phyloP scores from a whole-genome alignment of 2,888 invertebrate species.

The Osmoderma eremita region DNA sequence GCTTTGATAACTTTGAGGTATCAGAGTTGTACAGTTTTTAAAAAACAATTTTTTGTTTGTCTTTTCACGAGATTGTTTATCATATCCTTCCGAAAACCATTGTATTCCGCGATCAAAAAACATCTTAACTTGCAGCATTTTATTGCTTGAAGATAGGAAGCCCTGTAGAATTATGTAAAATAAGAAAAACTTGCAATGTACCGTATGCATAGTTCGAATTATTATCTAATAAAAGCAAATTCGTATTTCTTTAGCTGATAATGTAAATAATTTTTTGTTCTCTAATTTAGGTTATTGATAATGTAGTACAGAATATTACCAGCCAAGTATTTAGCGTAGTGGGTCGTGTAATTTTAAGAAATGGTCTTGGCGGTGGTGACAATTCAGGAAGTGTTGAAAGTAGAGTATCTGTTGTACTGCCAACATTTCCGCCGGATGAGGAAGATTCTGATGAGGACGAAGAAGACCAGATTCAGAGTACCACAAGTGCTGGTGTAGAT shows the following conservation, averaged over 20 bases:
- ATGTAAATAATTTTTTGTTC: neutral
- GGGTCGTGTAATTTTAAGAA: slow-evolving; percentile 76
- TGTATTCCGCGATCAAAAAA: too few species aligned
- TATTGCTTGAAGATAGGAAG: too few species aligned
- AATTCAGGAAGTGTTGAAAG: slow-evolving; percentile 65
- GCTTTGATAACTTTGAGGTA: too few species aligned
- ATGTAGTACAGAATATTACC: slow-evolving; percentile 79
- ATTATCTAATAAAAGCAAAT: too few species aligned
- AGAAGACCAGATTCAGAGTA: slow-evolving; percentile 53
- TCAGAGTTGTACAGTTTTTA: too few species aligned
- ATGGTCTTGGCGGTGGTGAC: slow-evolving; percentile 66
- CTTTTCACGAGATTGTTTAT: too few species aligned
- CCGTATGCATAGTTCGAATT: too few species aligned
- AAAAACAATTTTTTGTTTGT: too few species aligned
- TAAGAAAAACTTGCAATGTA: neutral
- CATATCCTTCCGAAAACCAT: too few species aligned
- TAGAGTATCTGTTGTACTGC: slow-evolving; percentile 72
- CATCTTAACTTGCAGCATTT: too few species aligned
- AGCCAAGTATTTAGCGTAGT: slow-evolving; percentile 78
- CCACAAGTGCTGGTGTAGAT: slow-evolving; percentile 15
- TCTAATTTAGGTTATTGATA: slow-evolving; percentile 76
- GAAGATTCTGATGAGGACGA: slow-evolving; percentile 70
- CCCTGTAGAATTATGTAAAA: neutral
- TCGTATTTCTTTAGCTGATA: neutral
- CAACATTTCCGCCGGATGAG: slow-evolving; percentile 75